Evolutionary conservation across 2,888 invertebrate genomes (phyloP), one percentile per base, ranked within the genome.

Genomic region (Thera britannica): DNA sequence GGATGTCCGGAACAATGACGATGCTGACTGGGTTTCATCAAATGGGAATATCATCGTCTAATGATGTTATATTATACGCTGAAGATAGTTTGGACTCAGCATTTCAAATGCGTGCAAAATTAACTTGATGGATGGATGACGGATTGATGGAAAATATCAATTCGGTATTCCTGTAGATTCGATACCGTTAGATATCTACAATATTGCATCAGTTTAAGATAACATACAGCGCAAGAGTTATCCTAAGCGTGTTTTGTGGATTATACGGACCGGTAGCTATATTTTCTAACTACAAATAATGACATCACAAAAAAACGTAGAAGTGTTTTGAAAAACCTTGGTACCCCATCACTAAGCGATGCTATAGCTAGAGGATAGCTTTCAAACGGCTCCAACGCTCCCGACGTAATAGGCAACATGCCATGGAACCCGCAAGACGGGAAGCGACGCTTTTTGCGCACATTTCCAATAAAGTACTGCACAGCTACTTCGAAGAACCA

Each of bases 391-490:
- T 70, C 59, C 67, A 52, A 46, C 38, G 65, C 61, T 66, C 67
- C 70, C 62, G 71, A 72, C 75, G 58, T 72, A 75, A 75, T 73
- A 72, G 75, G 75, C 70, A 73, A 67, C 73, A 62, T 65, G 65
- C 58, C 62, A 8, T 35, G 54, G 44, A 58, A 62, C 70, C 57
- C 66, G 72, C 62, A 44, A 54, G 71, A 72, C 75, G 71, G 75
- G 73, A 75, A 75, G 75, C 70, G 64, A 67, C 36, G 62, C 56
- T 75, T 75, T 75, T 73, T 73, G 67, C 60, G 0, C 70, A 61
- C 58, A 64, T 68, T 75, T 68, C 72, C 70, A 72, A 56, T 70
- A 72, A 59, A 57, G 61, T 66, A 61, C 68, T 49, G 58, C 34
- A 54, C 72, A 62, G 72, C 70, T 75, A 75, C 68, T 75, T 75